Evolutionary conservation across 2,888 invertebrate species (phyloP), one percentile per base, ranked within the genome.

Genomic region (Napeogenes inachia): DNA sequence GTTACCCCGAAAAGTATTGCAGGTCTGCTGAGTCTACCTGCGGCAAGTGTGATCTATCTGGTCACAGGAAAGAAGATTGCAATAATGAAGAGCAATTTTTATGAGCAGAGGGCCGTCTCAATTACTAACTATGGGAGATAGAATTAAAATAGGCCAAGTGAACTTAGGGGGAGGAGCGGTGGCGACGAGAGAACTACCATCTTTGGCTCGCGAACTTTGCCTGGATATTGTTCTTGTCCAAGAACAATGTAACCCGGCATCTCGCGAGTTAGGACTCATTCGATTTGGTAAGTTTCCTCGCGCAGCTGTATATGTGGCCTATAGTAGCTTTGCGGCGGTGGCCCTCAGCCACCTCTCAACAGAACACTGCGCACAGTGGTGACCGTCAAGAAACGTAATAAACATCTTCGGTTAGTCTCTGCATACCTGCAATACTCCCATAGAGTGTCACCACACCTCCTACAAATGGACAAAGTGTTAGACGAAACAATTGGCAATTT

Each of bases 1-100:
- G 77, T 0, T 75, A 79, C 68, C 75, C 75, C 0, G 75, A 72
- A 2, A 71, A 72, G 3, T 69, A 66, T 38, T 77, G 75, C 50
- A 12, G 56, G 0, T 74, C 75, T 0, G 74, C 73, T 0, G 60
- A 55, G 21, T 12, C 45, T 1, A 13, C 13, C 45, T 60, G 21
- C 21, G 21, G 21, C 21, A 56, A n/a, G 38, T 60, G 55, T 47
- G 47, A 47, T 2, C 13, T n/a, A 1, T 4, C 13, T 1, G 56
- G 47, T 3, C 47, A 60, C 33, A 5, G 38, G 2, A 5, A 45
- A 2, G 54, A 45, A 2, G 55, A 35, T 3, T 60, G 56, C 30
- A 33, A 55, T 21, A 10, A 46, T 3, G 13, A 4, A 0, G 13
- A 12, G 3, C 21, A 47, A 21, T 1, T 33, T 54, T 10, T 46